These are phyloP conservation scores for Mallotus villosus DNA, from an alignment of 2,797 vertebrate genomes.

Conservation along the genomic window DNA sequence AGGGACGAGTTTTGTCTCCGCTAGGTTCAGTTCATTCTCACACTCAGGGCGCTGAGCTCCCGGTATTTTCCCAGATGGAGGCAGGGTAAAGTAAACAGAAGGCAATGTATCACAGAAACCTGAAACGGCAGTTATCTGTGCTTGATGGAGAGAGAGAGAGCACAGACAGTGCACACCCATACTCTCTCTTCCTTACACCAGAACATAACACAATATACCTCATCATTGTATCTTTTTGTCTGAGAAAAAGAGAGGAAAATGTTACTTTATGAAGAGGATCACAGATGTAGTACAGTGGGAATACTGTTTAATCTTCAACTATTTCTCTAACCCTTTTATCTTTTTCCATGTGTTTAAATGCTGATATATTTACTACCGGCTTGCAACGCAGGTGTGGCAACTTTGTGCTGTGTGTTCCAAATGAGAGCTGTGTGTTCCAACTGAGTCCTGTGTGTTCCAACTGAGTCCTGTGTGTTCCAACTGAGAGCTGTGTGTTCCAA, in stretches of 20 bases:
- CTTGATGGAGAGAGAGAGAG: constrained; percentile 7
- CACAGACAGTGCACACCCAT: constrained; percentile 1
- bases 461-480: not conserved
- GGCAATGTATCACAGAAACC: constrained; percentile 50
- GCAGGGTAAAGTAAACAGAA: constrained; percentile 52
- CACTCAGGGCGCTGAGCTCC: constrained; percentile 39
- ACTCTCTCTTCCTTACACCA: not conserved
- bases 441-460: not conserved
- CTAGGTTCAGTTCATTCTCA: constrained; percentile 42
- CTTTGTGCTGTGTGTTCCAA: not conserved
- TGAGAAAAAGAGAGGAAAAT: no score
- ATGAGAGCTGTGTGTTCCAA: not conserved
- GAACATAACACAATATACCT: not conserved
- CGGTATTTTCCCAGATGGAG: constrained; percentile 59
- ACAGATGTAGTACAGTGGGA: no score
- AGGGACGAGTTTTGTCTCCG: constrained; percentile 35
- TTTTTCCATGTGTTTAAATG: no score
- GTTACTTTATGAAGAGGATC: no score
- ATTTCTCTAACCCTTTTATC: no score
- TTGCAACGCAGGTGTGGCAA: not conserved
- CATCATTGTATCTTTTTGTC: not conserved
- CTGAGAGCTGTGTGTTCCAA: not conserved
- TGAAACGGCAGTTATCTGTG: constrained; percentile 38
- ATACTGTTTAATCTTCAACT: no score
- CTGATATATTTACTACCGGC: no score